phyloP scores from a whole-genome alignment of 2,797 vertebrate species.

The Coracias cyanogaster region DNA sequence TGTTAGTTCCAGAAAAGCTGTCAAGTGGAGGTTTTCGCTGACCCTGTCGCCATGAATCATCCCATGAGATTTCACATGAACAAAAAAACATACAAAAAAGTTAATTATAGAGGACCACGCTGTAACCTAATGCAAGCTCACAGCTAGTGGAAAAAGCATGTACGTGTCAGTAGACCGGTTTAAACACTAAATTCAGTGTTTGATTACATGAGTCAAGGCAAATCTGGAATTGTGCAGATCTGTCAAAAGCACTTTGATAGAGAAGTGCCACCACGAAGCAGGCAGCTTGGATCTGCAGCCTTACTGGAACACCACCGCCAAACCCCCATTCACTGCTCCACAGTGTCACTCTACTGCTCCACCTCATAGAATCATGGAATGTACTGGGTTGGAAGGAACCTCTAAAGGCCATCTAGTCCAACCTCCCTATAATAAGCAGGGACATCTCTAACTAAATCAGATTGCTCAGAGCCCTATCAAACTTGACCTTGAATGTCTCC shows the following conservation, averaged over 20 bases:
- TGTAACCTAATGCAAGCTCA: background rate
- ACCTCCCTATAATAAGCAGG: no score
- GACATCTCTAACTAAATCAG: no score
- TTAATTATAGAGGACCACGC: background rate
- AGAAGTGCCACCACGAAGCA: background rate
- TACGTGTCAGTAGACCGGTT: background rate
- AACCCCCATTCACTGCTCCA: background rate
- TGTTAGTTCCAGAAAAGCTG: slow-evolving; percentile 11
- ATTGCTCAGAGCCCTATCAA: no score
- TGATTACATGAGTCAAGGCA: slow-evolving; percentile 24
- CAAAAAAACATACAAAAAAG: slow-evolving; percentile 10
- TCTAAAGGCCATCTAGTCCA: no score
- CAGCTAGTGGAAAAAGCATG: background rate
- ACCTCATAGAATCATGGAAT: no score
- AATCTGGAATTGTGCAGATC: background rate
- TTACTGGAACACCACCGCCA: background rate
- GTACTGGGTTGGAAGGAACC: no score
- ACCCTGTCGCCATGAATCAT: background rate
- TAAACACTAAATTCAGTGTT: slow-evolving; percentile 18
- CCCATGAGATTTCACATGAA: background rate
- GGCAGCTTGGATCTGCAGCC: background rate
- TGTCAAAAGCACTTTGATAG: slow-evolving; percentile 1
- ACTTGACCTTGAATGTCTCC: no score
- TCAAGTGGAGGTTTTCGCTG: background rate
- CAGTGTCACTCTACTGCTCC: background rate